Conservation (phyloP, 2,113 vertebrate species). For the Tringa solitaria region DNA sequence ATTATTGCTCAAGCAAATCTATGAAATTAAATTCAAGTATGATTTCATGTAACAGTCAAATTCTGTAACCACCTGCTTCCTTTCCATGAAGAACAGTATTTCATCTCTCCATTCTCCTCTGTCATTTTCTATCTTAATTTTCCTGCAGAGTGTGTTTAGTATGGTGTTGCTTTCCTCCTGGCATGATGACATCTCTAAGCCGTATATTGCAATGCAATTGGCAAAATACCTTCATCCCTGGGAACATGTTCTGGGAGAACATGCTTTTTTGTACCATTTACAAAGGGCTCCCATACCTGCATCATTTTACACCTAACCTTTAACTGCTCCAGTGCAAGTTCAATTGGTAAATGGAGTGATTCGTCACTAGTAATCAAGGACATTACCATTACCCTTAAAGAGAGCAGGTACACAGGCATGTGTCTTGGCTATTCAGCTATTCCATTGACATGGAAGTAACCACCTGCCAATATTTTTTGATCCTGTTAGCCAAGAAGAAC, state of each 20-base stretch:
- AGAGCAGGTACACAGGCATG: neutral
- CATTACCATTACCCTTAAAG: neutral
- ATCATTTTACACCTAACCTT: neutral
- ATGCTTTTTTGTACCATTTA: neutral
- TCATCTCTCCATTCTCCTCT: neutral
- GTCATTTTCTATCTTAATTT: neutral
- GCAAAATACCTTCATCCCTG: neutral
- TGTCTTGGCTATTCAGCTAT: neutral
- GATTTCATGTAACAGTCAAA: conserved; percentile 19
- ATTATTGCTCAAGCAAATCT: conserved; percentile 29
- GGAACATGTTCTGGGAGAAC: neutral
- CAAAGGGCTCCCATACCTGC: neutral
- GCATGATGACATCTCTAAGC: neutral
- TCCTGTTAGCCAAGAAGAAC: neutral
- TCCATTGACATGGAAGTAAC: neutral
- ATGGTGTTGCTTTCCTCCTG: neutral
- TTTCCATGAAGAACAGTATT: neutral
- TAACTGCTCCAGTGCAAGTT: neutral
- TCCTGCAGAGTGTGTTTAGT: neutral
- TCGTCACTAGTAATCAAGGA: neutral
- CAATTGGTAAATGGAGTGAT: neutral
- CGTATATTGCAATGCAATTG: neutral
- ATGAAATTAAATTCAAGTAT: conserved; percentile 31
- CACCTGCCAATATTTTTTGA: neutral
- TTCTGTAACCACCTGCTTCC: neutral